These are phyloP conservation scores for Oreortyx pictus DNA, from an alignment of 2,797 vertebrate genomes.

Conservation along the genomic window DNA sequence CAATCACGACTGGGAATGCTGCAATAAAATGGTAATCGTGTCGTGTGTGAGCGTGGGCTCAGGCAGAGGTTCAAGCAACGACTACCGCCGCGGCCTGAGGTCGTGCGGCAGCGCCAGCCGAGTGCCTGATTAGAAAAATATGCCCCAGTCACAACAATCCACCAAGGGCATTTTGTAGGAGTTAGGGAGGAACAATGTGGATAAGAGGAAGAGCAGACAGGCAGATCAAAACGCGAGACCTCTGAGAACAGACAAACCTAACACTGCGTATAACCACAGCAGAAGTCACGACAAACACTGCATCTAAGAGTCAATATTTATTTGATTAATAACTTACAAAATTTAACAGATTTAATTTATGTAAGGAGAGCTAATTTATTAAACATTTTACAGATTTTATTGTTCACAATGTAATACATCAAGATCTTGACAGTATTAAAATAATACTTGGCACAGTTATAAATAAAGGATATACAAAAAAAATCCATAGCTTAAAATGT, in stretches of 20 bases:
- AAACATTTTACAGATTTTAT: slow-evolving; percentile 85
- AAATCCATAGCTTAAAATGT: slow-evolving; percentile 81
- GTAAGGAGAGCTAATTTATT: slow-evolving; percentile 86
- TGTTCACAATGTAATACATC: slow-evolving; percentile 84
- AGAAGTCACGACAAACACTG: slow-evolving; percentile 75
- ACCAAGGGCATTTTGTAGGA: slow-evolving; percentile 12
- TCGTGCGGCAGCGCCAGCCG: neutral
- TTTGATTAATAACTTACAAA: slow-evolving; percentile 89
- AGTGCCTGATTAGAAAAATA: slow-evolving; percentile 48
- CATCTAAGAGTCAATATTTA: slow-evolving; percentile 85
- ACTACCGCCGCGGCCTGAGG: neutral
- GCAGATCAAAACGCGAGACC: neutral
- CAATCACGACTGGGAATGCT: neutral
- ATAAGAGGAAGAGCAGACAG: neutral
- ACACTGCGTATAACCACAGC: neutral
- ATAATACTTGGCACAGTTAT: slow-evolving; percentile 89
- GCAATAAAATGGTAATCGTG: neutral
- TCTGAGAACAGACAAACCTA: neutral
- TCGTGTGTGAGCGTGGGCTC: rapidly evolving
- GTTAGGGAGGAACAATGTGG: neutral
- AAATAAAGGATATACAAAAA: slow-evolving; percentile 85
- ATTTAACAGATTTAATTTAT: slow-evolving; percentile 85
- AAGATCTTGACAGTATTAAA: slow-evolving; percentile 84
- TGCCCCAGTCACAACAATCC: neutral
- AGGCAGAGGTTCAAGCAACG: neutral